A percentile compares a stretch with the other conserved stretches of the same genome.
Evolutionary conservation across 2,113 vertebrate species (phyloP).

Genomic region (Hypocryptadius cinnamomeus): DNA sequence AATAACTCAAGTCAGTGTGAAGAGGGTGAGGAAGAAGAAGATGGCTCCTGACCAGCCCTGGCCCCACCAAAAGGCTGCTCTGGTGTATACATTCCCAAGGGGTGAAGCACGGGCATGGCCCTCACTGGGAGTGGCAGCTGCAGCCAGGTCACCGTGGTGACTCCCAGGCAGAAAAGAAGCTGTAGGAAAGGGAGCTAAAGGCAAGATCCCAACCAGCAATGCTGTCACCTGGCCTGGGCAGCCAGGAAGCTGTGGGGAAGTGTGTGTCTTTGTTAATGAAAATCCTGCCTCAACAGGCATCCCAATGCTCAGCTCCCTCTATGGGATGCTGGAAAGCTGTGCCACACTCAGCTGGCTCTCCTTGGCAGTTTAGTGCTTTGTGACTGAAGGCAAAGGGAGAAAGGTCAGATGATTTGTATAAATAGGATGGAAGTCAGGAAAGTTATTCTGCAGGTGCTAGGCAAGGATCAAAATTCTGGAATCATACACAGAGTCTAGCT

Average conservation of each 20-base stretch:
- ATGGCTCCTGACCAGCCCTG: neutral
- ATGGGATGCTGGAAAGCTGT: neutral
- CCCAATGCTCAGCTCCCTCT: neutral
- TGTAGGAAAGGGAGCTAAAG: neutral
- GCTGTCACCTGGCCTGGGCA: neutral
- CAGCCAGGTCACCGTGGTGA: neutral
- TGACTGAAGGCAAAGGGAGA: neutral
- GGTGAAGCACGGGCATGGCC: accelerated
- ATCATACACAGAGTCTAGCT: neutral
- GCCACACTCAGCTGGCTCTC: neutral
- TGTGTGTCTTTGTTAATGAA: neutral
- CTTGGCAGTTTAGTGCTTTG: neutral
- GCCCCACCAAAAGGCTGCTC: neutral
- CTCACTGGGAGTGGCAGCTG: neutral
- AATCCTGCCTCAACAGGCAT: neutral
- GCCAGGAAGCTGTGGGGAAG: neutral
- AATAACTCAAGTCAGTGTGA: neutral
- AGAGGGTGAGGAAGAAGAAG: neutral
- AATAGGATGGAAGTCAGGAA: neutral
- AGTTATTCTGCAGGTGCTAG: neutral
- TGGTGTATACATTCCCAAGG: accelerated
- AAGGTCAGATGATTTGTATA: neutral
- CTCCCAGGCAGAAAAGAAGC: neutral
- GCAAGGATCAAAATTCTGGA: neutral
- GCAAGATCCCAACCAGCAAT: neutral